Base-by-base conservation (phyloP, 2,113 vertebrate species). In the Telmatochromis sp. region DNA sequence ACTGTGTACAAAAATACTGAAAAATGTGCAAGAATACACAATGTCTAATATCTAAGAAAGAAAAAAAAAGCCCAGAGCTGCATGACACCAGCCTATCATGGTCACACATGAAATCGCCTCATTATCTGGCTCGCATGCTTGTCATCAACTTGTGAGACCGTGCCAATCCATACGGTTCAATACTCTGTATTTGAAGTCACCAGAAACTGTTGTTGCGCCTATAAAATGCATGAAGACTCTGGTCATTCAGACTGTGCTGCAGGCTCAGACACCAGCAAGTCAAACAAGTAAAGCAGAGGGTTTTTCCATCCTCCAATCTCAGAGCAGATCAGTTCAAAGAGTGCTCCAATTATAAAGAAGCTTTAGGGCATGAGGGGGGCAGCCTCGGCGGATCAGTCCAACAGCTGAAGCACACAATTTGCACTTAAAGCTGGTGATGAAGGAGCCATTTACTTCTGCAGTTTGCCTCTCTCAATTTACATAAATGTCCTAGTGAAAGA, bases 311-410 rank as follows among this genome's bases (percentile, higher is more conserved):
- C 87, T 90, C 85, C 87, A 80, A 87, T 89, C 93, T 88, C 73
- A 14, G 71, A 71, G 88, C 87, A 83, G 79, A 91, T 90, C 89
- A 85, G 80, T 88, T 94, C 84, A 89, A 75, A 94, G 80, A 92
- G 55, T 42, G 81, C 85, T 90, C 84, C 91, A 94, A 90, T 94
- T 94, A 94, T 89, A 89, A 89, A 85, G 89, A 87, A 80, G 91
- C 91, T 91, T 65, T 23, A 85, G 88, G 93, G 87, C 89, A 86
- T 17, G 14, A 13, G 21, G 31, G 21, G 40, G 31, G 54, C 31
- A 71, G 55, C 47, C 55, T 54, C 19, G 7, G 17, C 13, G 31
- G 53, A 82, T 89, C 82, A 63, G 71, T 63, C 60, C 40, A 45
- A 35, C 73, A 54, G 42, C 84, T 79, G n/a, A 82, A 87, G 75